A percentile compares a stretch with the other conserved stretches of the same genome.
Conservation (phyloP, 2,888 invertebrate species). For the Allophyes oxyacanthae region DNA sequence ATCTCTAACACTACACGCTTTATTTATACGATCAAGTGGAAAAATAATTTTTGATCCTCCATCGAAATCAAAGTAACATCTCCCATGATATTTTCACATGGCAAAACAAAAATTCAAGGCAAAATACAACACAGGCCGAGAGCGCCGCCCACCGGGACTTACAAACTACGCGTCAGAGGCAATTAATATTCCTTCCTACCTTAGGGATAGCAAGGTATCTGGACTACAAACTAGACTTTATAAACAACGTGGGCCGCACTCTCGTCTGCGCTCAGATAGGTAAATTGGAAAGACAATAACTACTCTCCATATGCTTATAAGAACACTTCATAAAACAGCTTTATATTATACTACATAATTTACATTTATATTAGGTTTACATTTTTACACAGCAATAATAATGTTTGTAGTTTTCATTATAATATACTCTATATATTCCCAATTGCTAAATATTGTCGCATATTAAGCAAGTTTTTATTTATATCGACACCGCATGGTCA, state of each 20-base stretch:
- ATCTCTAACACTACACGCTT: constrained; percentile 87
- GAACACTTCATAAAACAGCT: constrained; percentile 89
- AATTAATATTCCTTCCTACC: constrained; percentile 41
- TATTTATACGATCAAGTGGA: constrained; percentile 87
- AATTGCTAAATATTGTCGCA: constrained; percentile 89
- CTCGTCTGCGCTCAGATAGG: constrained; percentile 56
- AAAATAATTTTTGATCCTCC: constrained; percentile 87
- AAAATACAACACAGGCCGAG: constrained; percentile 63
- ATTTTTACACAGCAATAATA: constrained; percentile 89
- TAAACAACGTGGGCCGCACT: constrained; percentile 51
- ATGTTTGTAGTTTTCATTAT: constrained; percentile 85
- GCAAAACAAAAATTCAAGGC: constrained; percentile 83
- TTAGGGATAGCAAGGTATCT: constrained; percentile 36
- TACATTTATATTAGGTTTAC: constrained; percentile 87
- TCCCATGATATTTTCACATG: constrained; percentile 77
- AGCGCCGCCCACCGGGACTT: constrained; percentile 54
- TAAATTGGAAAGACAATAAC: constrained; percentile 68
- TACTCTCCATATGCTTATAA: constrained; percentile 84
- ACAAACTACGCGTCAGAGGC: constrained; percentile 61
- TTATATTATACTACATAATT: constrained; percentile 88
- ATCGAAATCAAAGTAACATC: constrained; percentile 83
- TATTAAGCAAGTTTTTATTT: constrained; percentile 81
- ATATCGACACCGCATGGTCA: constrained; percentile 75
- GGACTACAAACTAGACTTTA: constrained; percentile 56
- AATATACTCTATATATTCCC: constrained; percentile 86